A percentile compares a stretch with the other conserved stretches of the same genome.
Conservation (phyloP, 2,797 vertebrate genomes). For the Xenops minutus region DNA sequence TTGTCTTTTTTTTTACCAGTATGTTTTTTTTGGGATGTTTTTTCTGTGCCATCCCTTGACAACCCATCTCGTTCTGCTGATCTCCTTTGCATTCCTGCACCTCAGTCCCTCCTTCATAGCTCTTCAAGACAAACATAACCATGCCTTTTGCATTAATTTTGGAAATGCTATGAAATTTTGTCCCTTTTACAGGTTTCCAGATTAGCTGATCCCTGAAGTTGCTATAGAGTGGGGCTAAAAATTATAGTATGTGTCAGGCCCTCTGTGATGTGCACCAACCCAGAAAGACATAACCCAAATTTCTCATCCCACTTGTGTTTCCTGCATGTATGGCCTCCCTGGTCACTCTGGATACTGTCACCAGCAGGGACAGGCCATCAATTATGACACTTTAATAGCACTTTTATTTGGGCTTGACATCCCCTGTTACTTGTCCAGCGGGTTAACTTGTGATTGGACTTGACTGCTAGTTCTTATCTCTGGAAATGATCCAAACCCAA, state of each 20-base stretch:
- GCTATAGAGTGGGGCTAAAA: not conserved
- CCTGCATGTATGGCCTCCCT: not conserved
- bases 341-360: not conserved
- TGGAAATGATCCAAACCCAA: not conserved
- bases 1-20: not conserved
- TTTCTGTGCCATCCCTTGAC: not conserved
- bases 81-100: not conserved
- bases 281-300: not conserved
- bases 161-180: not conserved
- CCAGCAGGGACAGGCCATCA: not conserved
- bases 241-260: not conserved
- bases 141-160: not conserved
- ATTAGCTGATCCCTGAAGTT: not conserved
- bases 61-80: not conserved
- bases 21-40: not conserved
- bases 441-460: not conserved
- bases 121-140: not conserved
- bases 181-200: not conserved
- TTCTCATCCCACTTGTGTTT: not conserved
- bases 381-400: not conserved
- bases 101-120: fast-evolving
- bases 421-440: not conserved
- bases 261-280: fast-evolving
- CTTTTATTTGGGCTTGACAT: not conserved
- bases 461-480: not conserved